Conservation (phyloP, 2,113 vertebrate genomes). For the Camelus bactrianus region DNA sequence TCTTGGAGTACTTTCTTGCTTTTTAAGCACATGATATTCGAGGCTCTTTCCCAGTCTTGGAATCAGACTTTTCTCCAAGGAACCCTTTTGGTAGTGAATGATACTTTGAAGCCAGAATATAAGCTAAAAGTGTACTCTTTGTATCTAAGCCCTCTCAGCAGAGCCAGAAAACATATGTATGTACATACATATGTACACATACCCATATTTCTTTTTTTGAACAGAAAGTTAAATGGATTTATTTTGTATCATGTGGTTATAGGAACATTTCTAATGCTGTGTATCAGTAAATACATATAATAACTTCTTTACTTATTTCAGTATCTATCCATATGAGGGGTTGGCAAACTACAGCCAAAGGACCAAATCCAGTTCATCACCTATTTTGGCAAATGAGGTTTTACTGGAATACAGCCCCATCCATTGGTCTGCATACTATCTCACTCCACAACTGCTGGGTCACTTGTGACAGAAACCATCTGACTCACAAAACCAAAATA, state of each 20-base stretch:
- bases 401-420: background rate
- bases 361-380: background rate
- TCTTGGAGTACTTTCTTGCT: background rate
- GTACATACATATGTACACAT: background rate
- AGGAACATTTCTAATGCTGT: too few relatives aligned
- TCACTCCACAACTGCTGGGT: background rate
- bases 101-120: background rate
- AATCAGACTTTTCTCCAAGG: slow-evolving; percentile 6
- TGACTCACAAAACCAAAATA: background rate
- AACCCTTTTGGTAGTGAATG: background rate
- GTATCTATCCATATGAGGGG: background rate
- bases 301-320: background rate
- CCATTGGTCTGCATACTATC: background rate
- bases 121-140: background rate
- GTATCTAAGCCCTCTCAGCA: background rate
- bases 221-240: too few relatives aligned
- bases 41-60: background rate
- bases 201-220: too few relatives aligned
- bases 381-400: background rate
- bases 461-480: background rate
- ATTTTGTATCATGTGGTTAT: too few relatives aligned
- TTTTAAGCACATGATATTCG: background rate
- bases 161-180: background rate
- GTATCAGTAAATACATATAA: too few relatives aligned
- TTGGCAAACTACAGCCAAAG: background rate